Evolutionary conservation across 2,888 invertebrate genomes (phyloP), one percentile per base, ranked within the genome.

Genomic region (Heteromyza rotundicornis): DNA sequence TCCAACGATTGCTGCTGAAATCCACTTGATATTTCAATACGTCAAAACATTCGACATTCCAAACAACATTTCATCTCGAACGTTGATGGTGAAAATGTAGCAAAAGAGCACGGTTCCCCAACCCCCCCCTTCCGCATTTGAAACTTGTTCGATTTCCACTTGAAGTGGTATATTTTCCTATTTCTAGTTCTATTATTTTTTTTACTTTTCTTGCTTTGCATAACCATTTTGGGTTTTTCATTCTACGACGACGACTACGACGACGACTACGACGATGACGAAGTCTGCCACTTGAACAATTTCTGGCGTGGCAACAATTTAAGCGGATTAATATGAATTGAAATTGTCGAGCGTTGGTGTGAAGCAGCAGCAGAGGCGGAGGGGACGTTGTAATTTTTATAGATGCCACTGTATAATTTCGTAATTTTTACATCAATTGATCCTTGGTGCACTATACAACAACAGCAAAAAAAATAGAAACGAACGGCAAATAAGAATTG

Each of bases 21-120:
- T 53, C 35, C 32, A 53, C 53, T 53, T 53, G 53, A 53, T 20
- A 53, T 35, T 35, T 53, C 16, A 32, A 53, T 35, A 53, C 20
- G 20, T 47, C 47, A 47, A 47, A 47, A 17, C 5, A 8, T 20
- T 17, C 47, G 2, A 20, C 47, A 47, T 47, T 47, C 19, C 40
- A 40, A n/a, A 40, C 8, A 40, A 40, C 8, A 40, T 40, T 14
- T n/a, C 5, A 40, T 14, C 32, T 32, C 8, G n/a, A 40, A 40
- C 5, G 16, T 10, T 40, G 16, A 40, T 10, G 40, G 40, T 10
- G 16, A n/a, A 40, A 40, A 32, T 32, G 32, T 5, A 32, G 12
- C 5, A 32, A 32, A 32, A 12, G 12, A 5, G 32, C 32, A 32
- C 32, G 12, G n/a, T n/a, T n/a, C n/a, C n/a, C n/a, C n/a, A 27